Conservation (phyloP, 2,888 invertebrate genomes). For the Pachycephus smyrnensis region DNA sequence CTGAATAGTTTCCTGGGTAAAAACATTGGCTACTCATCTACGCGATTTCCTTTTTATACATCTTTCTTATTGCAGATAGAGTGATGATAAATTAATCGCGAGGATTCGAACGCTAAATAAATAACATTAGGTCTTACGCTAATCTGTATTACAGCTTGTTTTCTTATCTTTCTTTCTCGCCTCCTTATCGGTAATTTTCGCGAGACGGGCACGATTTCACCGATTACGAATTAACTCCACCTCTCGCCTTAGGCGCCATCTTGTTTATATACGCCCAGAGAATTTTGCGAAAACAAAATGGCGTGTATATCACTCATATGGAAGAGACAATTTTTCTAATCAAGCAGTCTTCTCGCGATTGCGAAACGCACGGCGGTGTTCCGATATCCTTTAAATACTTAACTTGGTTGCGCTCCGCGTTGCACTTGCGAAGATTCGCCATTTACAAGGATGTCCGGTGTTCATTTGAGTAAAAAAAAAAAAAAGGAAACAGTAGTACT, state of each 20-base stretch:
- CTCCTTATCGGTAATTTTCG: not conserved
- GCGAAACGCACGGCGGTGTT: not conserved
- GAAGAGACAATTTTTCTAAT: not conserved
- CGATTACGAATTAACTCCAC: not conserved
- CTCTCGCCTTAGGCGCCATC: not conserved
- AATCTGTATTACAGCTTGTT: slow-evolving; percentile 3
- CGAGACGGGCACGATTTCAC: not conserved
- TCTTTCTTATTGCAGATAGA: not conserved
- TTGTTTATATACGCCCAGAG: not conserved
- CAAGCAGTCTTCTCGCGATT: not conserved
- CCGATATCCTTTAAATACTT: not conserved
- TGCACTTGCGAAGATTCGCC: not conserved
- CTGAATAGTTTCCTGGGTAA: not conserved
- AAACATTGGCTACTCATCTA: not conserved
- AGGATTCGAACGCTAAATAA: slow-evolving; percentile 12
- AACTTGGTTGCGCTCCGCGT: not conserved
- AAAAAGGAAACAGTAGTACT: not conserved
- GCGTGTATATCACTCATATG: not conserved
- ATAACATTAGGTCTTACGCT: slow-evolving; percentile 7
- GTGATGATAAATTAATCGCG: slow-evolving; percentile 5
- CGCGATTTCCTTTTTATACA: not conserved
- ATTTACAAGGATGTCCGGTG: not conserved
- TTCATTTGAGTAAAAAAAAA: not conserved
- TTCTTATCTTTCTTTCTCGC: slow-evolving; percentile 4
- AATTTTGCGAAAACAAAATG: not conserved